phyloP scores from a whole-genome alignment of 2,888 invertebrate genomes.

The Phania funesta region DNA sequence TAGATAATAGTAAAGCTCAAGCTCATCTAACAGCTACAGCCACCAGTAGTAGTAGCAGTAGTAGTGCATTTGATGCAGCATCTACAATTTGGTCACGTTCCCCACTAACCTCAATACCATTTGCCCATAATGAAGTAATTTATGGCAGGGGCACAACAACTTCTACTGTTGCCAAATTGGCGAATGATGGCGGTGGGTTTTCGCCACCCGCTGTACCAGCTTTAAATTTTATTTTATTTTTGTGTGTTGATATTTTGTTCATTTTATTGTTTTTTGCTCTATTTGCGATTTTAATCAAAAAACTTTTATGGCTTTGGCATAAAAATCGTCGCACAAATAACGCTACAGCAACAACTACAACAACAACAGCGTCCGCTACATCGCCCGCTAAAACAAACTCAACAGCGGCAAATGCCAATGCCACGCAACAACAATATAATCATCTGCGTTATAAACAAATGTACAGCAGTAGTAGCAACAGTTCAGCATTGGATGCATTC shows the following conservation, averaged over 20 bases:
- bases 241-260: conserved; percentile 85
- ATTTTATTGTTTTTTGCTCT: conserved; percentile 85
- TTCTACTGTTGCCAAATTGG: conserved; percentile 15
- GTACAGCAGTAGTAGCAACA: conserved; percentile 32
- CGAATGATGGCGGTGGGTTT: neutral
- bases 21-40: conserved; percentile 34
- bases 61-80: conserved; percentile 61
- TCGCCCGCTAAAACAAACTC: neutral
- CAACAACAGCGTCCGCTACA: conserved; percentile 41
- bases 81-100: conserved; percentile 67
- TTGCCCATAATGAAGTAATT: conserved; percentile 54
- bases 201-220: conserved; percentile 68
- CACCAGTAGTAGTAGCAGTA: conserved; percentile 37
- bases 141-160: conserved; percentile 20
- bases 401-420: conserved; percentile 15
- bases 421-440: conserved; percentile 23
- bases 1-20: conserved; percentile 25
- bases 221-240: conserved; percentile 76
- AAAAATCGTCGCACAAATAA: conserved; percentile 78
- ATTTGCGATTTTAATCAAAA: conserved; percentile 84
- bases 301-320: conserved; percentile 83
- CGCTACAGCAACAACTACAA: conserved; percentile 8
- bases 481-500: conserved; percentile 82
- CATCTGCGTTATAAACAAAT: conserved; percentile 41
- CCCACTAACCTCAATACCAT: conserved; percentile 59